Percentiles rank a stretch among this genome's conserved stretches.
Conservation (phyloP, 2,888 invertebrate species). For the Mesopsocus fuscifrons region DNA sequence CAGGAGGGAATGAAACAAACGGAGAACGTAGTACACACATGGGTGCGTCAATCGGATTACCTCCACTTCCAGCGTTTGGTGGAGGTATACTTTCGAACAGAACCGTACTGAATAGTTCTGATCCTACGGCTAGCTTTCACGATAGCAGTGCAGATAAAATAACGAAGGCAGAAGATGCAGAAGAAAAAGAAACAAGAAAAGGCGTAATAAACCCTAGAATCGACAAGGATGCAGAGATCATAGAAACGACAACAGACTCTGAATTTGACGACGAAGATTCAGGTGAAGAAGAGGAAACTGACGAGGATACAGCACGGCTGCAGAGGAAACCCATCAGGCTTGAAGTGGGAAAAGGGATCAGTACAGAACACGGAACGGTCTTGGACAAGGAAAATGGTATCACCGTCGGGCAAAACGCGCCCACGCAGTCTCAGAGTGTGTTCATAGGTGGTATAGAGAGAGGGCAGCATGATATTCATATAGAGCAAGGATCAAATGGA, state of each 20-base stretch:
- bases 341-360: background rate
- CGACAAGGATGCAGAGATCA: conserved; percentile 6
- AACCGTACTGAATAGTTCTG: background rate
- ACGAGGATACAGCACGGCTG: conserved; percentile 19
- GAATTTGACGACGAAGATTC: conserved; percentile 32
- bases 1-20: background rate
- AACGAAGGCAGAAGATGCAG: conserved; percentile 12
- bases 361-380: conserved; percentile 19
- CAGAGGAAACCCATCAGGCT: conserved; percentile 9
- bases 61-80: conserved; percentile 10
- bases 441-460: conserved; percentile 33
- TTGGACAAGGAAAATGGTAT: conserved; percentile 21
- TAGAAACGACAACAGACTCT: conserved; percentile 10
- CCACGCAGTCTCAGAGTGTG: conserved; percentile 41
- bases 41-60: background rate
- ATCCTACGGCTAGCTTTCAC: background rate
- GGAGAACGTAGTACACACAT: background rate
- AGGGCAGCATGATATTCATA: conserved; percentile 33
- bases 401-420: conserved; percentile 30
- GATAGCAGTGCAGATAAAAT: conserved; percentile 9
- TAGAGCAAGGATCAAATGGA: conserved; percentile 35
- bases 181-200: conserved; percentile 9
- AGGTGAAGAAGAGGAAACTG: conserved; percentile 37
- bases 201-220: conserved; percentile 17
- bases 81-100: conserved; percentile 8